phyloP scores from a whole-genome alignment of 2,888 invertebrate species.

The Amphipoea oculea region DNA sequence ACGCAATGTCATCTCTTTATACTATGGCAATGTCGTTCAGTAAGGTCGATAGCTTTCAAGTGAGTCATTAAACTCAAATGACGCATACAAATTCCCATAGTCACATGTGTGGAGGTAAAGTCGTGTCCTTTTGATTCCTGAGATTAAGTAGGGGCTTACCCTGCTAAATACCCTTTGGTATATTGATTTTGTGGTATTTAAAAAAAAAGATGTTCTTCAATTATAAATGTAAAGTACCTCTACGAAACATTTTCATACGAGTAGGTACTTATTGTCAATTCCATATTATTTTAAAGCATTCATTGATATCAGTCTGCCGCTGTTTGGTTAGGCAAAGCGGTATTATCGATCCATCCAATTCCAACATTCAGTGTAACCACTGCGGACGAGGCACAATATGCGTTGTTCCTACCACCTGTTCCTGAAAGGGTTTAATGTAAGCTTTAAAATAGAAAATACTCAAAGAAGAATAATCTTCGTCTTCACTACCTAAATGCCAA shows the following conservation, averaged over 20 bases:
- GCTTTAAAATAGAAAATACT: not conserved
- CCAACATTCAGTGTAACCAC: not conserved
- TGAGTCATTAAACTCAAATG: conserved; percentile 52
- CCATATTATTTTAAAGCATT: conserved; percentile 1
- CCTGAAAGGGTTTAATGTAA: not conserved
- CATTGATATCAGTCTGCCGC: not conserved
- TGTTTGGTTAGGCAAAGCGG: conserved; percentile 12
- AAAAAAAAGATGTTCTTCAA: conserved; percentile 14
- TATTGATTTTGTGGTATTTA: conserved; percentile 1
- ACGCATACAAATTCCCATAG: conserved; percentile 54
- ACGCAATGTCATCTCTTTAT: conserved; percentile 37
- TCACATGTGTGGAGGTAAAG: conserved; percentile 38
- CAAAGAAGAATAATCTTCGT: not conserved
- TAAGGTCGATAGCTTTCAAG: conserved; percentile 51
- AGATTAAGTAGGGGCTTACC: conserved; percentile 31
- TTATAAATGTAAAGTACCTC: not conserved
- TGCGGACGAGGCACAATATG: not conserved
- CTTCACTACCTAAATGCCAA: not conserved
- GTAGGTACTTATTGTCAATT: not conserved
- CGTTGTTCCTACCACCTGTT: not conserved
- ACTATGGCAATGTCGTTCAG: conserved; percentile 37
- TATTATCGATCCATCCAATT: conserved; percentile 9
- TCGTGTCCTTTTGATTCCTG: conserved; percentile 30
- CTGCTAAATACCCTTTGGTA: not conserved
- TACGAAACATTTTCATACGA: not conserved